Evolutionary conservation across 2,113 vertebrate genomes (phyloP), one percentile per base, ranked within the genome.

Genomic region (Takifugu flavidus): DNA sequence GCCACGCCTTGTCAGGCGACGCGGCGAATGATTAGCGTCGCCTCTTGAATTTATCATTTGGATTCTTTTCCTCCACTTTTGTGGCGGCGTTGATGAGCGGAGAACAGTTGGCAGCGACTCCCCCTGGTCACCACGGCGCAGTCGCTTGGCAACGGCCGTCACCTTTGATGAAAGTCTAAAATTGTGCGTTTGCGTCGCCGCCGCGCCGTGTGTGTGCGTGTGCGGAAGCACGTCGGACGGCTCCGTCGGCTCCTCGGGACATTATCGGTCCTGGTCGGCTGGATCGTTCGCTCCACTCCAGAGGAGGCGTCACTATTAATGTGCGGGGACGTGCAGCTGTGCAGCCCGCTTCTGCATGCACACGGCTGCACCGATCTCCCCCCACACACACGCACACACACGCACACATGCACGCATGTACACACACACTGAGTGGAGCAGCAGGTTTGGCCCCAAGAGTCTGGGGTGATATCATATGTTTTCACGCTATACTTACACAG

Each of bases 361-460:
- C 74, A 51, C 27, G 4, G 53, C 55, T 53, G 44, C 60, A 69
- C 64, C 62, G 8, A 44, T 46, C 45, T 53, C 51, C 62, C 56
- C 20, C 20, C 20, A 20, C 20, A 42, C 56, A 54, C 62, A 56
- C 20, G 20, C 20, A 20, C 20, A 42, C 60, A 65, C 62, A 34
- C 31, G 20, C 20, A 34, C 59, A 54, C 62, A 56, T 7, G 5
- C 66, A 60, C 53, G 31, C 60, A 65, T 59, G 53, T 69, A 29
- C 50, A 51, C 52, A 54, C 56, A 67, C 54, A 62, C 28, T 8
- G 62, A 59, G 60, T 55, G 59, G 62, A 70, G 78, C 69, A 70
- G 82, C 79, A 82, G 77, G 85, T 85, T 84, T 70, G 61, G 77
- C 76, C 70, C 63, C 72, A 34, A 70, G 70, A 82, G 79, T 82